These are phyloP conservation scores for Luperina testacea DNA, from an alignment of 2,888 invertebrate species.

Conservation along the genomic window DNA sequence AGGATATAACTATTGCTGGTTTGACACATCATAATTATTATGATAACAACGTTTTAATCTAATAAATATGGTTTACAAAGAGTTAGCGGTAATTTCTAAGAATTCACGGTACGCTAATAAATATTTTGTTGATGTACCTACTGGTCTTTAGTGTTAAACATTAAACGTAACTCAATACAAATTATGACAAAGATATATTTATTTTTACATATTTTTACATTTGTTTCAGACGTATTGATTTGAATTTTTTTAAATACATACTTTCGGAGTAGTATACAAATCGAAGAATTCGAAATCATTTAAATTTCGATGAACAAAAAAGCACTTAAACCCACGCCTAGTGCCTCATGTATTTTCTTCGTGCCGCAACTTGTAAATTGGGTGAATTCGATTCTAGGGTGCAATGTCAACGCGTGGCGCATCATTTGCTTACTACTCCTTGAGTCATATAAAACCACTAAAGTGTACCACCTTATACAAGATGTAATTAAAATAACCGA, in stretches of 20 bases:
- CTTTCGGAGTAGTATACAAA: slow-evolving; percentile 17
- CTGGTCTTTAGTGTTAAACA: slow-evolving; percentile 26
- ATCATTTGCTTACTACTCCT: slow-evolving; percentile 32
- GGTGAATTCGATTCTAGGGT: slow-evolving; percentile 2
- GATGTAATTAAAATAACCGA: slow-evolving; percentile 17
- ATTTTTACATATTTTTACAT: slow-evolving; percentile 33
- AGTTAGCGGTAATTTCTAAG: slow-evolving; percentile 33
- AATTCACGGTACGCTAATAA: slow-evolving; percentile 10
- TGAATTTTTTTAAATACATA: neutral
- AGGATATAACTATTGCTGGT: slow-evolving; percentile 15
- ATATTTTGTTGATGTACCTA: slow-evolving; percentile 21
- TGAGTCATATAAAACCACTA: slow-evolving; percentile 14
- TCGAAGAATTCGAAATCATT: slow-evolving; percentile 5
- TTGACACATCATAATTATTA: slow-evolving; percentile 13
- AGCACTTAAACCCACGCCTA: slow-evolving; percentile 1
- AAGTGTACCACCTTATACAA: neutral
- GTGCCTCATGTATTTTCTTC: slow-evolving; percentile 11
- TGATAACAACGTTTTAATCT: neutral
- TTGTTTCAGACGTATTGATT: slow-evolving; percentile 16
- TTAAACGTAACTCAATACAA: slow-evolving; percentile 30
- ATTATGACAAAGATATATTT: slow-evolving; percentile 25
- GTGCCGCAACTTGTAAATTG: slow-evolving; percentile 4
- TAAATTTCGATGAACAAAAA: slow-evolving; percentile 1
- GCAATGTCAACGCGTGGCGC: neutral
- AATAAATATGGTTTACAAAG: slow-evolving; percentile 1